phyloP scores from a whole-genome alignment of 2,888 invertebrate genomes.

The Rotaria socialis region DNA sequence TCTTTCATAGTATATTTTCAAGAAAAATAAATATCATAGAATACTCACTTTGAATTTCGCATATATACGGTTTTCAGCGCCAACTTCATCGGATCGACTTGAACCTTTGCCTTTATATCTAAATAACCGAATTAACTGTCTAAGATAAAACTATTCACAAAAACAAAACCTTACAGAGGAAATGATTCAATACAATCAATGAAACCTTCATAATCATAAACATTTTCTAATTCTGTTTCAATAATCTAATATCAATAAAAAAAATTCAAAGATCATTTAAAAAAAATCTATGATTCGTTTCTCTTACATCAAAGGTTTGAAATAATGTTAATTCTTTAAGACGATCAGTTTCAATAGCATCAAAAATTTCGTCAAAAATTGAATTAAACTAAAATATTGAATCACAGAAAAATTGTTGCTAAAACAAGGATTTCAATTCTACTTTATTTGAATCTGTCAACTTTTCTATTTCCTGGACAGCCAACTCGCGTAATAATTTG shows the following conservation, averaged over 20 bases:
- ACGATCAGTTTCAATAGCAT: neutral
- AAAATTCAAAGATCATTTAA: no score
- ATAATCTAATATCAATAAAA: slow-evolving; percentile 66
- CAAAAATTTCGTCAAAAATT: neutral
- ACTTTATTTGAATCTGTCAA: neutral
- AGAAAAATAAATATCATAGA: no score
- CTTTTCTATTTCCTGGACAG: neutral
- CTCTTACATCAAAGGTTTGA: neutral
- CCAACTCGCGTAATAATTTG: neutral
- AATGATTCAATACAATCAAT: slow-evolving; percentile 84
- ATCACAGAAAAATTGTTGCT: neutral
- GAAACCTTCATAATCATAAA: slow-evolving; percentile 74
- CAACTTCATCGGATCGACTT: slow-evolving; percentile 68
- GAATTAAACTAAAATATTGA: neutral
- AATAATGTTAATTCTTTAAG: neutral
- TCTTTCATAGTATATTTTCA: no score
- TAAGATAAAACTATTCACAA: neutral
- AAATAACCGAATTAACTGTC: neutral
- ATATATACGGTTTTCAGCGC: slow-evolving; percentile 78
- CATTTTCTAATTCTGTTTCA: slow-evolving; percentile 74
- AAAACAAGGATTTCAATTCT: neutral
- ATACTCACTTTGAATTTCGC: slow-evolving; percentile 74
- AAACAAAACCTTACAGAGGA: slow-evolving; percentile 65
- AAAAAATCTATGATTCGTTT: neutral
- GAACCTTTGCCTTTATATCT: slow-evolving; percentile 71